A percentile compares a stretch with the other conserved stretches of the same genome.
These are phyloP conservation scores for Pseudonaja textilis DNA, from an alignment of 2,113 vertebrate genomes.

Conservation along the genomic window DNA sequence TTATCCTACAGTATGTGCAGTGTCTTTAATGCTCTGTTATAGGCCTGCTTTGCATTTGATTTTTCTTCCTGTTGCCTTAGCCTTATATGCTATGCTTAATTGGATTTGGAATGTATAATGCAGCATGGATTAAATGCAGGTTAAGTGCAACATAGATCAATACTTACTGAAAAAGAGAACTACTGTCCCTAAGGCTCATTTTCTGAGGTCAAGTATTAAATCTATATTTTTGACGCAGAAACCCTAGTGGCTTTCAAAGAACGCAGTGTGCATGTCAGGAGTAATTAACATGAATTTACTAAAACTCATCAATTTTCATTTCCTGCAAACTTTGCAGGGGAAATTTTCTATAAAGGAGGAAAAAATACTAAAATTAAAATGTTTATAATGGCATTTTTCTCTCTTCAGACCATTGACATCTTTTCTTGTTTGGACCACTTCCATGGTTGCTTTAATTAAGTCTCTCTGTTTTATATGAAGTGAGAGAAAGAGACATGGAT, in stretches of 20 bases:
- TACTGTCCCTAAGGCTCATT: not conserved
- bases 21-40: not conserved
- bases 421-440: not conserved
- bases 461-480: not conserved
- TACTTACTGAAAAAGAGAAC: not conserved
- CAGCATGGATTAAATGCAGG: conserved; percentile 27
- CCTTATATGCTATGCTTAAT: not conserved
- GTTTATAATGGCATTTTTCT: not conserved
- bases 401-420: not conserved
- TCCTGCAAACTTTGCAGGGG: not conserved
- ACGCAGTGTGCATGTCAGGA: not conserved
- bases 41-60: not conserved
- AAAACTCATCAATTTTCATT: not conserved
- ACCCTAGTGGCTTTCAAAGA: not conserved
- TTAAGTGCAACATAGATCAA: conserved; percentile 17
- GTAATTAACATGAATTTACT: not conserved
- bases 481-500: not conserved
- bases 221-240: not conserved
- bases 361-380: not conserved
- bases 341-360: not conserved
- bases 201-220: not conserved
- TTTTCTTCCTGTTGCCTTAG: not conserved
- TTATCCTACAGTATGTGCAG: not conserved
- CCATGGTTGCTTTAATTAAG: not conserved
- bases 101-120: not conserved